phyloP scores from a whole-genome alignment of 2,888 invertebrate species.

The Malthinus seriepunctatus region DNA sequence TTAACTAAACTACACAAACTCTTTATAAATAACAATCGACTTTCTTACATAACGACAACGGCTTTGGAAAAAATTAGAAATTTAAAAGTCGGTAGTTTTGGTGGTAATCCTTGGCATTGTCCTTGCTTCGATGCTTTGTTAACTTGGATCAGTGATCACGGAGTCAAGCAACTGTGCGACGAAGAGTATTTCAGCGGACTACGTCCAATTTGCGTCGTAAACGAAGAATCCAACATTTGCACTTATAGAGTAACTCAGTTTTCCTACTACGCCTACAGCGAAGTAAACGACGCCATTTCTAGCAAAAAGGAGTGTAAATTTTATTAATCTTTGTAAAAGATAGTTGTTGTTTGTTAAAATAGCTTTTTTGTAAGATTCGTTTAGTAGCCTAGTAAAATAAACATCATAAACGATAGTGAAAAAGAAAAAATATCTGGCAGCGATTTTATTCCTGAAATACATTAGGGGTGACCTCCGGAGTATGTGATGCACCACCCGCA shows the following conservation, averaged over 20 bases:
- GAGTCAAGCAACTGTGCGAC: slow-evolving; percentile 14
- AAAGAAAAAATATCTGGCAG: no score
- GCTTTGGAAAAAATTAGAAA: background rate
- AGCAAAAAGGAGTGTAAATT: background rate
- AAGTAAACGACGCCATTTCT: background rate
- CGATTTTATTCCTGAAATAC: no score
- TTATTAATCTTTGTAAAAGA: background rate
- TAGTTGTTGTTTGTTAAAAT: background rate
- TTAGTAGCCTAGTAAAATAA: no score
- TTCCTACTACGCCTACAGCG: slow-evolving; percentile 1
- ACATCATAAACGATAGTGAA: no score
- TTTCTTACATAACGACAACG: slow-evolving; percentile 8
- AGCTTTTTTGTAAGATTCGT: background rate
- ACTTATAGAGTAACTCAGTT: background rate
- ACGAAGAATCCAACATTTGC: slow-evolving; percentile 1
- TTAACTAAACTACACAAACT: slow-evolving; percentile 8
- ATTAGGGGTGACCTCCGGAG: no score
- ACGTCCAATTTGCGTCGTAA: slow-evolving; percentile 16
- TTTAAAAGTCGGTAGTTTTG: slow-evolving; percentile 11
- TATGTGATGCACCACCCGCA: no score
- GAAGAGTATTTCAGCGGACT: slow-evolving; percentile 14
- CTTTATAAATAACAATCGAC: slow-evolving; percentile 6
- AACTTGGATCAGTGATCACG: slow-evolving; percentile 8
- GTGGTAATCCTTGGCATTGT: slow-evolving; percentile 26
- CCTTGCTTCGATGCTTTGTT: slow-evolving; percentile 15